These are phyloP conservation scores for Salticus scenicus DNA, from an alignment of 2,888 invertebrate genomes.

Conservation along the genomic window DNA sequence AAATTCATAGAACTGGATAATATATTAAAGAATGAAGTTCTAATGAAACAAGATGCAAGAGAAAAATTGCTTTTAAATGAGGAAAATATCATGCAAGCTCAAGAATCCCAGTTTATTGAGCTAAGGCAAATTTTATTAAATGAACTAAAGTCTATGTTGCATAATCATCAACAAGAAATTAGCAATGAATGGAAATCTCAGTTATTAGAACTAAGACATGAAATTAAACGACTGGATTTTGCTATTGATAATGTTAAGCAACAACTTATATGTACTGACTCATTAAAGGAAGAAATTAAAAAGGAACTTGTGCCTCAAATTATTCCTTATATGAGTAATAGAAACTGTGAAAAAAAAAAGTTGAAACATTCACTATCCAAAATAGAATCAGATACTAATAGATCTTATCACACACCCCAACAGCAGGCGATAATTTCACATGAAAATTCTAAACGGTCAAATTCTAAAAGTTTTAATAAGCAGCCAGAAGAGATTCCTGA, in stretches of 20 bases:
- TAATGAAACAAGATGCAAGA: not conserved
- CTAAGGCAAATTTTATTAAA: not conserved
- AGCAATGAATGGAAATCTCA: constrained; percentile 9
- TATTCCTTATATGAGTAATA: not conserved
- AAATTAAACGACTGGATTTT: constrained; percentile 11
- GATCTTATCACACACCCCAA: too few relatives aligned
- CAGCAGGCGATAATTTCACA: too few relatives aligned
- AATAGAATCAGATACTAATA: too few relatives aligned
- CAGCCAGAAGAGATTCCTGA: too few relatives aligned
- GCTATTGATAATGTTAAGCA: not conserved
- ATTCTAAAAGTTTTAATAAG: too few relatives aligned
- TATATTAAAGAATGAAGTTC: not conserved
- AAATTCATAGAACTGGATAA: constrained; percentile 29
- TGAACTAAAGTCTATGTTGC: constrained; percentile 18
- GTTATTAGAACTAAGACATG: constrained; percentile 3
- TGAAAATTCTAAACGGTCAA: too few relatives aligned
- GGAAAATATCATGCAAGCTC: not conserved
- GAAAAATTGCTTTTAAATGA: not conserved
- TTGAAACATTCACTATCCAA: too few relatives aligned
- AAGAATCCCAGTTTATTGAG: not conserved
- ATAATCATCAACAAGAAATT: not conserved
- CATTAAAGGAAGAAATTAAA: constrained; percentile 10
- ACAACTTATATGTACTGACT: constrained; percentile 31
- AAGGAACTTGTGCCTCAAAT: constrained; percentile 30
- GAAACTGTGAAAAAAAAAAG: too few relatives aligned